Evolutionary conservation across 23 tunicate species (phyloP).

Genomic region (Trididemnum nubilum): DNA sequence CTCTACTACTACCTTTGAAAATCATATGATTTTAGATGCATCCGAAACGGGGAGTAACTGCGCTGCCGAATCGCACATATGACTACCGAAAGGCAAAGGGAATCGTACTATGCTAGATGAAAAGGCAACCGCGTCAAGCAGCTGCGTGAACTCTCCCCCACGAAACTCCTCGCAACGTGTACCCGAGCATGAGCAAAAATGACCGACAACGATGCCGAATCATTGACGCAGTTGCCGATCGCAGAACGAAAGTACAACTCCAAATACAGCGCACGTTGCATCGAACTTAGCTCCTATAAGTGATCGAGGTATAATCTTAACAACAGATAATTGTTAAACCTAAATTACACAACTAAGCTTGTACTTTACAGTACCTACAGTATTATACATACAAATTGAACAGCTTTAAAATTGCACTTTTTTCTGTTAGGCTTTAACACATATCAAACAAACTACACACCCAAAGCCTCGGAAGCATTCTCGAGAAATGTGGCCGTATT

Average conservation of each 20-base stretch:
- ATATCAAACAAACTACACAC: background rate
- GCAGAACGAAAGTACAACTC: background rate
- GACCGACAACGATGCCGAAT: background rate
- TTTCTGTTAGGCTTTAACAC: background rate
- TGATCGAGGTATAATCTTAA: background rate
- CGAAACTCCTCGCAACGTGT: background rate
- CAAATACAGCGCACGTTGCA: background rate
- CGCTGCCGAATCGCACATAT: no score
- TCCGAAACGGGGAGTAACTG: no score
- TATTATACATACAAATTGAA: no score
- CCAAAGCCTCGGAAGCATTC: conserved; percentile 53
- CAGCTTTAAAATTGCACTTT: no score
- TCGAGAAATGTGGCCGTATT: conserved; percentile 57
- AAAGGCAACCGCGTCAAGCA: background rate
- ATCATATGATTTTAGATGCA: no score
- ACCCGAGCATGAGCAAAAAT: background rate
- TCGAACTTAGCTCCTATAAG: conserved; percentile 10
- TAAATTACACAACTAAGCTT: no score
- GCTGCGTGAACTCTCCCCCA: background rate
- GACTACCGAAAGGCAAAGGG: no score
- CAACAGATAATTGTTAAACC: background rate
- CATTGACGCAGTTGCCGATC: background rate
- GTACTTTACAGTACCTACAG: no score
- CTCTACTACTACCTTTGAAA: no score
- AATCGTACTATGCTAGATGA: background rate